Conservation (phyloP, 2,797 vertebrate genomes). For the Paratrypauchen microcephalus region DNA sequence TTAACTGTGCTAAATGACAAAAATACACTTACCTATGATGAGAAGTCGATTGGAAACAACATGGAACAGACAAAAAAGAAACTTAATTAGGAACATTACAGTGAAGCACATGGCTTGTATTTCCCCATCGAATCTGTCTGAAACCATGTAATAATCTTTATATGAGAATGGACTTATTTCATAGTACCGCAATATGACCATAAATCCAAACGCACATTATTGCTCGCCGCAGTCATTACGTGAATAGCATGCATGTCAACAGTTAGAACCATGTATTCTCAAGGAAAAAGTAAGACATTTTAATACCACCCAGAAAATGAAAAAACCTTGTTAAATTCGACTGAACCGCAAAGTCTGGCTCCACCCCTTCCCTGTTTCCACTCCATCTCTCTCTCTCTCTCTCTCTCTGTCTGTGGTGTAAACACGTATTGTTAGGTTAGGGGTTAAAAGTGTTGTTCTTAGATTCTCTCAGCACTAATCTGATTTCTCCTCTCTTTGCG, state of each 20-base stretch:
- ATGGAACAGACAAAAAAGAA: conserved; percentile 50
- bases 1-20: conserved; percentile 5
- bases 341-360: conserved; percentile 50
- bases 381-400: conserved; percentile 56
- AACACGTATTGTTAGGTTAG: conserved; percentile 89
- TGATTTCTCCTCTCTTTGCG: conserved; percentile 89
- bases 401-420: conserved; percentile 75
- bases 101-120: conserved; percentile 56
- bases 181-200: conserved; percentile 57
- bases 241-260: conserved; percentile 68
- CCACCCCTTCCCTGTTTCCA: conserved; percentile 25
- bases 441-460: conserved; percentile 91
- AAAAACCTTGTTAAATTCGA: conserved; percentile 67
- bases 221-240: conserved; percentile 64
- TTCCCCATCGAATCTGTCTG: conserved; percentile 54
- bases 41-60: conserved; percentile 24
- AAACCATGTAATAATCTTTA: conserved; percentile 68
- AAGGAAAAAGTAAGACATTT: conserved; percentile 37
- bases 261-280: conserved; percentile 37
- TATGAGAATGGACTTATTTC: conserved; percentile 64
- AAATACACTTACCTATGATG: conserved; percentile 57
- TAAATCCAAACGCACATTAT: conserved; percentile 71
- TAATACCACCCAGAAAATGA: conserved; percentile 63
- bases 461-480: conserved; percentile 89
- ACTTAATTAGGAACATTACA: conserved; percentile 57